Base-by-base conservation (phyloP, 2,113 vertebrate species). In the Sceloporus tristichus region DNA sequence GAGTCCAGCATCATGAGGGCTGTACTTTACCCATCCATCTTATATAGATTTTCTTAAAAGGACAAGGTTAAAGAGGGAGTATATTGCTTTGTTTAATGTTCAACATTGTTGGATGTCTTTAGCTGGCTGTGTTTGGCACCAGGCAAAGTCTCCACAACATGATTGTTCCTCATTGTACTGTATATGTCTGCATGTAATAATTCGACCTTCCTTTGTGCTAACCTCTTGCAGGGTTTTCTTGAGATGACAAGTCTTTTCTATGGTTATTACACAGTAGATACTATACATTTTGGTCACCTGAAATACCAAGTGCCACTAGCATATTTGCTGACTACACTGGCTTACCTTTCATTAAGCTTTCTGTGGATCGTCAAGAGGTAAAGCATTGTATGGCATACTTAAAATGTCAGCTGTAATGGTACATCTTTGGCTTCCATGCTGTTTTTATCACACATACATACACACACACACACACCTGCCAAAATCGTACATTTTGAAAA, bases 301-400 rank as follows among this genome's bases (percentile, higher is more conserved):
- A 97, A 87, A 0, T 99, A 99, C 91, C 97, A 98, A 79, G 84
- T 99, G 38, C 98, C 98, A 0, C 96, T 99, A 0, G 98, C 98
- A 0, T 99, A 99, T 94, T 94, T 99, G 91, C 93, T 99, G 92
- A 91, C 95, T 91, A 98, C 98, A 0, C 19, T 99, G 82, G 94
- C 94, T 65, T 99, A 97, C 95, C 96, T 99, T 84, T 94, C 97
- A 1, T 94, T 99, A 90, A 99, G 98, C 89, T 96, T 99, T 25
- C 11, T 99, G 59, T 99, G 98, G 98, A 98, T 99, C 68, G 97
- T 99, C 75, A 98, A 98, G 96, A 98, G 99, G 99, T 99, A 97
- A 92, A 84, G 5, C 11, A 34, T 34, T 34, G 34, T 34, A 34
- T 34, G 34, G 34, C 34, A 56, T 21, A 8, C 18, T 53, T 38